phyloP scores from a whole-genome alignment of 2,888 invertebrate species.

The Trissonchulus latispiculum region DNA sequence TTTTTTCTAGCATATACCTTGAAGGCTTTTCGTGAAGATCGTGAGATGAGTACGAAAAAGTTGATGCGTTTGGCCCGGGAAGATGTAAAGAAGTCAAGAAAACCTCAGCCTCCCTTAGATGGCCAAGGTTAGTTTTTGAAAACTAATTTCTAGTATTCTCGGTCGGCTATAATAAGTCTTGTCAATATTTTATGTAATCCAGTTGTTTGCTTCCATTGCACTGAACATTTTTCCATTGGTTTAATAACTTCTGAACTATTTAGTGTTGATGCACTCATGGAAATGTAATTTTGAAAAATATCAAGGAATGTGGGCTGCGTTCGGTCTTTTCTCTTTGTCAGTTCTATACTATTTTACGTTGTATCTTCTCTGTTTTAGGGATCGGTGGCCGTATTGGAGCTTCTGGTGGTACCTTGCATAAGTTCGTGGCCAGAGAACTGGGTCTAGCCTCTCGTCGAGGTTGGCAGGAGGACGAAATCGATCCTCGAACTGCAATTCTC shows the following conservation, averaged over 20 bases:
- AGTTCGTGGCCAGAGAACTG: slow-evolving; percentile 86
- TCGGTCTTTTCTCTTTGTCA: no score
- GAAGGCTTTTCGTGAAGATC: not conserved
- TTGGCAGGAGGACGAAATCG: slow-evolving; percentile 34
- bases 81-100: slow-evolving; percentile 49
- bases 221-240: no score
- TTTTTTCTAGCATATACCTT: not conserved
- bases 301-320: no score
- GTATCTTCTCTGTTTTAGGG: slow-evolving; percentile 43
- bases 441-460: slow-evolving; percentile 54
- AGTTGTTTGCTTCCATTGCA: no score
- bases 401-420: slow-evolving; percentile 87
- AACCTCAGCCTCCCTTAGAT: slow-evolving; percentile 46
- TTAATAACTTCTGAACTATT: no score
- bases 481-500: slow-evolving; percentile 39
- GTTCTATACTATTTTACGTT: no score
- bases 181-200: no score
- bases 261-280: no score
- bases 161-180: no score
- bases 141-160: no score
- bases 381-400: slow-evolving; percentile 61
- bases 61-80: slow-evolving; percentile 80
- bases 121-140: not conserved
- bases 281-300: no score
- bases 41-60: slow-evolving; percentile 61